phyloP scores from a whole-genome alignment of 2,113 vertebrate genomes.

The Paradisaea rubra region DNA sequence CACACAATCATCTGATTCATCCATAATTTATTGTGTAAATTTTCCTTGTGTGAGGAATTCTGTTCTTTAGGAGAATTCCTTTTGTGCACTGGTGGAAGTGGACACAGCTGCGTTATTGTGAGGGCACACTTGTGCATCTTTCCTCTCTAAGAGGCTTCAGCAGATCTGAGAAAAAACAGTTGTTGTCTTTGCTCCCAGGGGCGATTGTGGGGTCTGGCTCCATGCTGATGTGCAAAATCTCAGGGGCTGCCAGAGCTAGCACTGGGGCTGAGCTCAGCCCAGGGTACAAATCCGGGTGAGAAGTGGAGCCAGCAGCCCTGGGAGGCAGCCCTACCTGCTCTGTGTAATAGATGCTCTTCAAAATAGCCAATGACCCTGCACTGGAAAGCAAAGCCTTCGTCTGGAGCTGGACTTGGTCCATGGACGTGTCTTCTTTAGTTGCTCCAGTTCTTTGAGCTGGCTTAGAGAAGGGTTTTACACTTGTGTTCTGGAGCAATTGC shows the following conservation, averaged over 20 bases:
- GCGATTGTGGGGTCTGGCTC: neutral
- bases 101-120: accelerated
- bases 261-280: neutral
- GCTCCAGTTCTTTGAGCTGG: neutral
- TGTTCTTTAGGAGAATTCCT: neutral
- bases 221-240: neutral
- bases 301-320: neutral
- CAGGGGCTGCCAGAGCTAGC: neutral
- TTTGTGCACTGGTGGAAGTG: accelerated
- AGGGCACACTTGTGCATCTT: neutral
- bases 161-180: neutral
- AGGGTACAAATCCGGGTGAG: neutral
- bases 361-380: neutral
- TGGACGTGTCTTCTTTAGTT: neutral
- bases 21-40: neutral
- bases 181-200: neutral
- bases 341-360: neutral
- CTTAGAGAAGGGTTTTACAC: neutral
- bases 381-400: neutral
- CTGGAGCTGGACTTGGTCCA: neutral
- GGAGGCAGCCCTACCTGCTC: neutral
- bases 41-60: neutral
- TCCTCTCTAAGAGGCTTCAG: neutral
- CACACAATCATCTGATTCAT: accelerated
- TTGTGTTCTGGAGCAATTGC: neutral